Evolutionary conservation across 1,140 invertebrate genomes (phyloP).

Genomic region (Heterodera carotae): DNA sequence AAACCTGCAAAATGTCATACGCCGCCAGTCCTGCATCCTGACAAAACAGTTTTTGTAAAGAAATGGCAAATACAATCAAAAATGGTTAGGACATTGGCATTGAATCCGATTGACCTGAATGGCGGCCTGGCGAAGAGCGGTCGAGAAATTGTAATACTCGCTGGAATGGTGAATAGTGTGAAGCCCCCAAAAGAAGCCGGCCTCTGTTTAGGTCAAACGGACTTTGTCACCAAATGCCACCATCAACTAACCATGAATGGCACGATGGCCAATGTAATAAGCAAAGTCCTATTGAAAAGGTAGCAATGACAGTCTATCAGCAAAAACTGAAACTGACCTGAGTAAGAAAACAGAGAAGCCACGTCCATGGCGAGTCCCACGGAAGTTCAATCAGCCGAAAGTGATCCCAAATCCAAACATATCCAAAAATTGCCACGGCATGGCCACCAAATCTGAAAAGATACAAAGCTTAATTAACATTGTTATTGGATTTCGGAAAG

Average conservation of each 20-base stretch:
- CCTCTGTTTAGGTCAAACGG: constrained; percentile 68
- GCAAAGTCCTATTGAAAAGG: constrained; percentile 62
- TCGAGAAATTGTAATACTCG: constrained; percentile 88
- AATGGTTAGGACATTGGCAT: not conserved
- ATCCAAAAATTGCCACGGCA: constrained; percentile 61
- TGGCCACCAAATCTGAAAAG: constrained; percentile 59
- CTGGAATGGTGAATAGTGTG: constrained; percentile 95
- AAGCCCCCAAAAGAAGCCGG: constrained; percentile 87
- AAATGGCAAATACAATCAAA: not conserved
- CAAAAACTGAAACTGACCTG: constrained; percentile 14
- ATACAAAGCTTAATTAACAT: not conserved
- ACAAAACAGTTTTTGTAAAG: not conserved
- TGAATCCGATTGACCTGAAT: constrained; percentile 46
- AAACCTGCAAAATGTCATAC: constrained; percentile 59
- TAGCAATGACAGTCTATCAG: not conserved
- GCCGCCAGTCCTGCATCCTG: constrained; percentile 66
- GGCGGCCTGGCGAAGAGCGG: constrained; percentile 67
- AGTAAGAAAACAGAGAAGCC: constrained; percentile 61
- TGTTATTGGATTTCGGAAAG: too few relatives aligned
- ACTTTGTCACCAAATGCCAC: too few relatives aligned
- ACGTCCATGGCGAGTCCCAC: constrained; percentile 66
- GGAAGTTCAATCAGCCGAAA: constrained; percentile 61
- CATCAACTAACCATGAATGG: constrained; percentile 68
- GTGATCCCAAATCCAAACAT: constrained; percentile 63
- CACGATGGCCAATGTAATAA: constrained; percentile 69